phyloP scores from a whole-genome alignment of 92 coral and sea anemone species.

The Plumapathes pennacea region DNA sequence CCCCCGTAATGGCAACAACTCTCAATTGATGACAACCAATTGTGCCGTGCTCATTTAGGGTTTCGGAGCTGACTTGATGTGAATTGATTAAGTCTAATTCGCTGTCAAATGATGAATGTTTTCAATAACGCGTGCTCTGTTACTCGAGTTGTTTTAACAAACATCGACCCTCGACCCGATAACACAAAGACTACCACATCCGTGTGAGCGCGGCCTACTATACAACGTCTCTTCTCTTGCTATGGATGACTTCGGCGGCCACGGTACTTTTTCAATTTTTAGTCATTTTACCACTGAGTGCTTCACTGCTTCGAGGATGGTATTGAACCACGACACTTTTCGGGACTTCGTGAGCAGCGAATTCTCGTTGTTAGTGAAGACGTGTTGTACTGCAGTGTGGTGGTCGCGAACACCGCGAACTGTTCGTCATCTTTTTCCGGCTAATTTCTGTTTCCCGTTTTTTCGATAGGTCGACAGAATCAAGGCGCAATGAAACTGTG shows the following conservation, averaged over 20 bases:
- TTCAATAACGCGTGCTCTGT: conserved; percentile 83
- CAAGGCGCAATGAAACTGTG: conserved; percentile 69
- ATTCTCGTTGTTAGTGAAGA: no score
- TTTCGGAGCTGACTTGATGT: conserved; percentile 95
- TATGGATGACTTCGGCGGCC: conserved; percentile 6
- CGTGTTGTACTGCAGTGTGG: no score
- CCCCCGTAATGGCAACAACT: conserved; percentile 76
- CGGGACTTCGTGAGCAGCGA: no score
- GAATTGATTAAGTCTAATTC: conserved; percentile 90
- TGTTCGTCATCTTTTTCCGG: no score
- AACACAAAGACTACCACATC: conserved; percentile 45
- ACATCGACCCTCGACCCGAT: conserved; percentile 65
- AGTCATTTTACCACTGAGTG: no score
- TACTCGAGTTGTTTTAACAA: conserved; percentile 79
- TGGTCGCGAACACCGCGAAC: no score
- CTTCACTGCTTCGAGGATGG: no score
- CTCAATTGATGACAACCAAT: conserved; percentile 89
- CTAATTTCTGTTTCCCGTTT: conserved; percentile 8
- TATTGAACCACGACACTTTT: no score
- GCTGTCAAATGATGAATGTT: conserved; percentile 92
- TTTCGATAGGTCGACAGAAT: conserved; percentile 67
- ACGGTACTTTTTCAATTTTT: no score
- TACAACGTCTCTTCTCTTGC: conserved; percentile 10
- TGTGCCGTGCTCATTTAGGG: conserved; percentile 89
- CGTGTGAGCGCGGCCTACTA: conserved; percentile 8